Conservation (phyloP, 2,797 vertebrate species). For the Tauraco hartlaubi region DNA sequence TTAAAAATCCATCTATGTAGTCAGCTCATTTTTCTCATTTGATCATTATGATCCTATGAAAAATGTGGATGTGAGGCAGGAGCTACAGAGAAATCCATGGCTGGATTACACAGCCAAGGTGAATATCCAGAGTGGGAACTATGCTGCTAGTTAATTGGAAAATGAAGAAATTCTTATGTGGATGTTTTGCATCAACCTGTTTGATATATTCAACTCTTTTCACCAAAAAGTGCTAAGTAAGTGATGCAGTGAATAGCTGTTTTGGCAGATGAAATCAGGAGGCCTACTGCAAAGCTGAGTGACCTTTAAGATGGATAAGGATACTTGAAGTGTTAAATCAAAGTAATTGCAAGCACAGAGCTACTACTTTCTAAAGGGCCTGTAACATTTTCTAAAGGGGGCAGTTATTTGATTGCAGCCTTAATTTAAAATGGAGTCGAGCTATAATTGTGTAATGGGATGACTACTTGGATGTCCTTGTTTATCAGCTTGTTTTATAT, state of each 20-base stretch:
- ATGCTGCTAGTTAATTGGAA: background rate
- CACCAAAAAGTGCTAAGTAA: background rate
- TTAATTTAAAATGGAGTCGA: slow-evolving; percentile 21
- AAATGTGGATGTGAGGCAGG: background rate
- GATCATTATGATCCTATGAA: background rate
- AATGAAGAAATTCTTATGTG: background rate
- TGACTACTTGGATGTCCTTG: background rate
- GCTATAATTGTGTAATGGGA: background rate
- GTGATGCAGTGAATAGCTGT: background rate
- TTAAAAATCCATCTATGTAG: slow-evolving; percentile 35
- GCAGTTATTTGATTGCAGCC: background rate
- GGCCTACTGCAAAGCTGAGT: background rate
- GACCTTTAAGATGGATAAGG: slow-evolving; percentile 38
- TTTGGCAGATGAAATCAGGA: slow-evolving; percentile 37
- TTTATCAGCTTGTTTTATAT: background rate
- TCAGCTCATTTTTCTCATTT: slow-evolving; percentile 41
- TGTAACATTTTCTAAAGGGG: background rate
- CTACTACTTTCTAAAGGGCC: background rate
- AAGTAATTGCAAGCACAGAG: slow-evolving; percentile 35
- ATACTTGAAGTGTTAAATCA: slow-evolving; percentile 35
- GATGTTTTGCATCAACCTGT: background rate
- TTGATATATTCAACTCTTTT: background rate
- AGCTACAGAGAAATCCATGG: background rate
- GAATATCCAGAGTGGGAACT: background rate
- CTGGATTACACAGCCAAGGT: background rate